These are phyloP conservation scores for Bubo scandiacus DNA, from an alignment of 2,113 vertebrate species.

Conservation along the genomic window DNA sequence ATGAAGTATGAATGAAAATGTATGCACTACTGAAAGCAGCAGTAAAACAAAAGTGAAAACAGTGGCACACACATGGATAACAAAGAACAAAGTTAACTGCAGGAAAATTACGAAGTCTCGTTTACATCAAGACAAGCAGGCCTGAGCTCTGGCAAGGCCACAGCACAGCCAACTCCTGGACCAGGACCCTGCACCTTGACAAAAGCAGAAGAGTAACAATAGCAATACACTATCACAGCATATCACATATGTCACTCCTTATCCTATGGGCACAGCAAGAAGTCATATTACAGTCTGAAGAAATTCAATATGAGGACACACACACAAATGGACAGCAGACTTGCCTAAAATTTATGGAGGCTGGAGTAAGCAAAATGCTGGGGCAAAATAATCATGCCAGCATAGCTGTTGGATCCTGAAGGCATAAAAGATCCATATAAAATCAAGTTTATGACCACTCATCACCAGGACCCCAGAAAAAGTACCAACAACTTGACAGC, in stretches of 20 bases:
- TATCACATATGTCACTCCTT: neutral
- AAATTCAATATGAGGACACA: neutral
- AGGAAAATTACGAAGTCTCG: neutral
- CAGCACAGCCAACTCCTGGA: neutral
- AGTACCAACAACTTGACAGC: neutral
- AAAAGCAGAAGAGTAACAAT: neutral
- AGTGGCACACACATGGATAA: rapidly evolving
- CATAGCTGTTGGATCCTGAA: neutral
- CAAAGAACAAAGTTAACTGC: neutral
- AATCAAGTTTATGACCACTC: neutral
- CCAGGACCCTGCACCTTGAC: neutral
- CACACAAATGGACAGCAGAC: neutral
- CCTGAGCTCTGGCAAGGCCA: neutral
- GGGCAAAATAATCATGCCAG: neutral
- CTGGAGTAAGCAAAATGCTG: neutral
- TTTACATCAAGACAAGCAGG: neutral
- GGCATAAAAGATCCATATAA: neutral
- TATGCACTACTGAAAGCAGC: neutral
- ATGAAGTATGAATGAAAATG: neutral
- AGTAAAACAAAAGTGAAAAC: neutral
- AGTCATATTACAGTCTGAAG: neutral
- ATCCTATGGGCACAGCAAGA: neutral
- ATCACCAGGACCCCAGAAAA: neutral
- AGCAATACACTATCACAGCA: neutral
- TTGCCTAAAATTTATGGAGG: neutral